Percentiles rank a stretch among this genome's conserved stretches.
phyloP scores from a whole-genome alignment of 2,888 invertebrate genomes.

The Archips crataeganus region DNA sequence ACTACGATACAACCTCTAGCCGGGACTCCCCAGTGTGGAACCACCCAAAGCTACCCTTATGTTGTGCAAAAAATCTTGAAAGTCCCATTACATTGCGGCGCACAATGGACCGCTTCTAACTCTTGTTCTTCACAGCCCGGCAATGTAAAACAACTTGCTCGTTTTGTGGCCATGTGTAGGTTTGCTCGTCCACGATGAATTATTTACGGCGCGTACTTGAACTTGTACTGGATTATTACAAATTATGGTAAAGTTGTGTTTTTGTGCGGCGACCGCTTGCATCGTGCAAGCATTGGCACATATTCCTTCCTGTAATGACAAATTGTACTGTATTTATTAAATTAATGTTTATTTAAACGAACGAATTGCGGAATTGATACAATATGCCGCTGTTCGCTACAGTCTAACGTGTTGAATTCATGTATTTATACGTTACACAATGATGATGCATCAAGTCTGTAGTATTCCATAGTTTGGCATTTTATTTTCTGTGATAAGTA shows the following conservation, averaged over 20 bases:
- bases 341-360: background rate
- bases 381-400: background rate
- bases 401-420: background rate
- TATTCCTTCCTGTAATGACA: conserved; percentile 16
- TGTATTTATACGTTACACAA: background rate
- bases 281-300: conserved; percentile 14
- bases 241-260: conserved; percentile 25
- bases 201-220: conserved; percentile 19
- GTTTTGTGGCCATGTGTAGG: background rate
- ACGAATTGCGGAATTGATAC: background rate
- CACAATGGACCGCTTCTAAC: background rate
- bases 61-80: background rate
- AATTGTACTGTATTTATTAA: conserved; percentile 6
- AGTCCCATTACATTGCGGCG: background rate
- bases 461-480: background rate
- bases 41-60: too few relatives aligned
- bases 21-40: too few relatives aligned
- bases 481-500: background rate
- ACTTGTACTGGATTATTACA: conserved; percentile 26
- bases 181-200: conserved; percentile 16
- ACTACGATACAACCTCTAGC: too few relatives aligned
- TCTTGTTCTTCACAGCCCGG: background rate
- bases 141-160: background rate
- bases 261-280: conserved; percentile 1
- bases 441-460: background rate